phyloP scores from a whole-genome alignment of 2,888 invertebrate genomes.

The Blomia tropicalis region DNA sequence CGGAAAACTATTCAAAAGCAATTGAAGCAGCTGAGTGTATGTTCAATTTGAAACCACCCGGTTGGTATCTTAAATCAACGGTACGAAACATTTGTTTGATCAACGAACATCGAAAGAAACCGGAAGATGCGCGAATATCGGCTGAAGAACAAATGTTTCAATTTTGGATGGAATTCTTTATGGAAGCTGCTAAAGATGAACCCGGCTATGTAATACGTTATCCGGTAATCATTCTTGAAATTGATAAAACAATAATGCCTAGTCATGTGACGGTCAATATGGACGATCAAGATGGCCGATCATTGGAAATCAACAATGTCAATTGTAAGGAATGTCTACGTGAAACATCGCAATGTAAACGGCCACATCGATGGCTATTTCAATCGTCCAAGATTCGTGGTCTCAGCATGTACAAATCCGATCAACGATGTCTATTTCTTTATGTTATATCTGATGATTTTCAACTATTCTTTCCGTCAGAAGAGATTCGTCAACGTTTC shows the following conservation, averaged over 20 bases:
- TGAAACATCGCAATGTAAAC: slow-evolving; percentile 44
- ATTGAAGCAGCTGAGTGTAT: slow-evolving; percentile 62
- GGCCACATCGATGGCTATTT: slow-evolving; percentile 82
- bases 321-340: slow-evolving; percentile 56
- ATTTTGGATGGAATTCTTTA: slow-evolving; percentile 97
- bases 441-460: slow-evolving; percentile 98
- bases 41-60: slow-evolving; percentile 43
- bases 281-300: slow-evolving; percentile 70
- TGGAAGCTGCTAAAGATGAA: slow-evolving; percentile 74
- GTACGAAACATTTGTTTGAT: slow-evolving; percentile 88
- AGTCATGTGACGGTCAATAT: slow-evolving; percentile 88
- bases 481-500: slow-evolving; percentile 37
- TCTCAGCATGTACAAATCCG: slow-evolving; percentile 84
- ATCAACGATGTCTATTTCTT: slow-evolving; percentile 82
- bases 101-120: slow-evolving; percentile 63
- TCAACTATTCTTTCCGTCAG: slow-evolving; percentile 90
- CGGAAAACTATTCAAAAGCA: slow-evolving; percentile 90
- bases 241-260: slow-evolving; percentile 80
- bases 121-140: slow-evolving; percentile 50
- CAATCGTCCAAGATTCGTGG: slow-evolving; percentile 72
- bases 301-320: slow-evolving; percentile 69
- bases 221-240: slow-evolving; percentile 75
- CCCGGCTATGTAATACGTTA: slow-evolving; percentile 62
- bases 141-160: slow-evolving; percentile 67
- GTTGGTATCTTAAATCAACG: slow-evolving; percentile 65